Base-by-base conservation (phyloP, 1,140 invertebrate species). In the Megalopta genalis region DNA sequence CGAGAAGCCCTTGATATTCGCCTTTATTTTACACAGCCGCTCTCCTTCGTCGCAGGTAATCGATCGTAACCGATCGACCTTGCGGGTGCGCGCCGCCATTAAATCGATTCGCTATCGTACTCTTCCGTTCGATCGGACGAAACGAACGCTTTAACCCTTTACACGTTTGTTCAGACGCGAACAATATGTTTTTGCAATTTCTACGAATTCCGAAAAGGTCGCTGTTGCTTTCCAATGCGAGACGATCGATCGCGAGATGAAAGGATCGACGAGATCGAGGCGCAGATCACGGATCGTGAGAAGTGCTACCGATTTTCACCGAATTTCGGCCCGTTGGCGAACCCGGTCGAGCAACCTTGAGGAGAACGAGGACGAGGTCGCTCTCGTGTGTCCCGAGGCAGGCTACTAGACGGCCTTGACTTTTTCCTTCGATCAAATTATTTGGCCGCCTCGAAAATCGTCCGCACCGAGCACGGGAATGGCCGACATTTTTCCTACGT, bases 11-110 rank as follows among this genome's bases (percentile, higher is more conserved):
- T 42, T 32, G 27, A 12, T 27, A 49, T 66, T 72, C 16, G 52
- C 72, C 9, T 37, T 65, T 72, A 77, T 74, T 83, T 81, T 37
- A 54, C 32, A 69, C 32, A 82, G 71, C 27, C 18, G 73, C 46
- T 86, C 67, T 86, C 84, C 80, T 85, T 82, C 79, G 39, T 74
- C 54, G 46, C 14, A 74, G 75, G 63, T 82, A 85, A 86, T 86
- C 69, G 64, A 85, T 76, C 57, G 70, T 77, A 62, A 81, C 78
- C 60, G 57, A 85, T 84, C 75, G 83, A 82, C 75, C 80, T 85
- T 85, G 80, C 32, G 27, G 32, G 66, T 52, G 0, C 65, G 63
- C 71, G 60, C 25, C 32, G 18, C 60, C 71, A 52, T 37, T 52
- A 52, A 46, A 52, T 6, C 49, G 12, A 18, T 52, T 18, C 4